These are phyloP conservation scores for Stenurella melanura DNA, from an alignment of 2,888 invertebrate species.

Conservation along the genomic window DNA sequence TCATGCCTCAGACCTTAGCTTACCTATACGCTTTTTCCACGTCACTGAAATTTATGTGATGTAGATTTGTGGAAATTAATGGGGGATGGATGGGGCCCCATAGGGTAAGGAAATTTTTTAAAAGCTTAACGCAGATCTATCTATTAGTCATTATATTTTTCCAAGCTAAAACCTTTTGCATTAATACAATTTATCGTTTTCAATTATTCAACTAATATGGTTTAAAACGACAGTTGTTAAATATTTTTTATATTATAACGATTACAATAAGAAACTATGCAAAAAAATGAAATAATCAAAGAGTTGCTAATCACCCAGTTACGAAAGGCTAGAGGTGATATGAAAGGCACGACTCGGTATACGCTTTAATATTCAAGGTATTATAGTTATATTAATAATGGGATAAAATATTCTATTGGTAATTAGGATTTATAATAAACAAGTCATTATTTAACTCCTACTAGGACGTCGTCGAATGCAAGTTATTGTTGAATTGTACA, in stretches of 20 bases:
- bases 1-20: too few species aligned
- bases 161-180: too few species aligned
- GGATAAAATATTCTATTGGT: slow-evolving; percentile 1
- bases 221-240: background rate
- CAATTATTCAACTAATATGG: background rate
- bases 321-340: background rate
- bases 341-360: slow-evolving; percentile 17
- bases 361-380: slow-evolving; percentile 24
- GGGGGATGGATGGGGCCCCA: too few species aligned
- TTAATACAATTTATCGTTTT: background rate
- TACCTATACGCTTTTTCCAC: too few species aligned
- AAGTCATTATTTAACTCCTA: background rate
- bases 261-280: background rate
- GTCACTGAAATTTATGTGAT: too few species aligned
- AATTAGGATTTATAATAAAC: background rate
- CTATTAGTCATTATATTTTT: too few species aligned
- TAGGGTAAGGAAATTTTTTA: too few species aligned
- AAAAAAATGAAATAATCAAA: slow-evolving; percentile 15
- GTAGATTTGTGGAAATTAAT: too few species aligned
- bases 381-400: slow-evolving; percentile 14
- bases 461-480: background rate
- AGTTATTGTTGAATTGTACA: too few species aligned
- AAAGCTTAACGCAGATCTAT: too few species aligned
- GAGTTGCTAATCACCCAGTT: slow-evolving; percentile 9
- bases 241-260: background rate